phyloP scores from a whole-genome alignment of 1,140 invertebrate species.

The Drosophila oshimai region DNA sequence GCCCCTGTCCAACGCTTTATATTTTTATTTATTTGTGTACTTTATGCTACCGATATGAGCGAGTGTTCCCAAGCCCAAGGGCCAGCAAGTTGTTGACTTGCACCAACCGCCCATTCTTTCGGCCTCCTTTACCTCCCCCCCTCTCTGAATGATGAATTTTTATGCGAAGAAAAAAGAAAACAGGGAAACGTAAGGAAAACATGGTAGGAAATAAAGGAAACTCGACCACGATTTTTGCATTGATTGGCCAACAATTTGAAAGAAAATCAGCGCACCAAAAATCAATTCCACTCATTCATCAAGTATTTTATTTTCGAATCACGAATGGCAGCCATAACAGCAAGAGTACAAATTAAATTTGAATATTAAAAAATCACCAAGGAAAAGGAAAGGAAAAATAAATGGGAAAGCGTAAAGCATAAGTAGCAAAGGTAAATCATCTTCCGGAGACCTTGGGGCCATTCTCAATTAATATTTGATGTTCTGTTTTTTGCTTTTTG shows the following conservation, averaged over 20 bases:
- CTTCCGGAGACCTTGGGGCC: not conserved
- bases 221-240: not conserved
- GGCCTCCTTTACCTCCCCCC: not conserved
- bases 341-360: conserved; percentile 3
- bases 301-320: not conserved
- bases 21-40: conserved; percentile 76
- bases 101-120: not conserved
- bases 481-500: conserved; percentile 1
- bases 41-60: conserved; percentile 66
- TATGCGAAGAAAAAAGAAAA: conserved; percentile 9
- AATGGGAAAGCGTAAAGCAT: not conserved
- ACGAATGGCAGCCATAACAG: too few species aligned
- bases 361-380: not conserved
- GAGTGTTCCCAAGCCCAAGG: conserved; percentile 18
- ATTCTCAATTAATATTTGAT: conserved; percentile 36
- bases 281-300: not conserved
- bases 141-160: conserved; percentile 57
- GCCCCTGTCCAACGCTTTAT: conserved; percentile 30
- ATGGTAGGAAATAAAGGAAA: conserved; percentile 20
- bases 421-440: conserved; percentile 8
- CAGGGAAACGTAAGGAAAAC: conserved; percentile 3
- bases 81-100: conserved; percentile 61
- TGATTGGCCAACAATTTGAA: not conserved
- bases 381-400: not conserved
- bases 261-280: conserved; percentile 1